Conservation (phyloP, 1,140 invertebrate genomes). For the Halyomorpha halys region DNA sequence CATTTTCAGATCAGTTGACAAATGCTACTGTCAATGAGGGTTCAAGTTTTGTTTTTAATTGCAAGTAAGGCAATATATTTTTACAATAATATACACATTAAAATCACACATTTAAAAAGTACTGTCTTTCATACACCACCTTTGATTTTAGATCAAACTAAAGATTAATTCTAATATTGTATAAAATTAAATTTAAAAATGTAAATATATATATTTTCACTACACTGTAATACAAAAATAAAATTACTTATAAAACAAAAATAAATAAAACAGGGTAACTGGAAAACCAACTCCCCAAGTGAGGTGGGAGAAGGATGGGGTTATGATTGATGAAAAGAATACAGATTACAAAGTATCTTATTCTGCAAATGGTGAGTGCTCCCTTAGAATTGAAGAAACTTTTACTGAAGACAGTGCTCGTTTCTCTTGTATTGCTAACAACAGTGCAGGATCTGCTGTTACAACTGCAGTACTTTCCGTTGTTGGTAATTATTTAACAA, state of each 20-base stretch:
- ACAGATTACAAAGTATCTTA: constrained; percentile 50
- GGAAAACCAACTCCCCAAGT: constrained; percentile 48
- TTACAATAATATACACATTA: not conserved
- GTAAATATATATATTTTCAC: no score
- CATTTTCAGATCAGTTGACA: constrained; percentile 52
- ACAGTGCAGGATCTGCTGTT: constrained; percentile 55
- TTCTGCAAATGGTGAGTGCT: constrained; percentile 45
- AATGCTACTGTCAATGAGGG: constrained; percentile 66
- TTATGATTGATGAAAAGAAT: constrained; percentile 51
- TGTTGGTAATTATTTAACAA: constrained; percentile 44
- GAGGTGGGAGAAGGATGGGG: constrained; percentile 60
- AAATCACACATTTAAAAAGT: no score
- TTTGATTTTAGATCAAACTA: no score
- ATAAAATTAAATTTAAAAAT: no score
- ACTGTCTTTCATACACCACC: no score
- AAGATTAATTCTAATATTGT: no score
- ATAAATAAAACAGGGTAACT: constrained; percentile 36
- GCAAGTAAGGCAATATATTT: constrained; percentile 36
- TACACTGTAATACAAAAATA: not conserved
- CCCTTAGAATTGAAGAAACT: constrained; percentile 63
- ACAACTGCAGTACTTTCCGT: constrained; percentile 63
- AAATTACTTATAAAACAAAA: no score
- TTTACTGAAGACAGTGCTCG: constrained; percentile 71
- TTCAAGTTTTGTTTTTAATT: constrained; percentile 52
- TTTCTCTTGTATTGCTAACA: constrained; percentile 63